These are phyloP conservation scores for Xerus inauris DNA, from an alignment of 2,113 vertebrate genomes.

Conservation along the genomic window DNA sequence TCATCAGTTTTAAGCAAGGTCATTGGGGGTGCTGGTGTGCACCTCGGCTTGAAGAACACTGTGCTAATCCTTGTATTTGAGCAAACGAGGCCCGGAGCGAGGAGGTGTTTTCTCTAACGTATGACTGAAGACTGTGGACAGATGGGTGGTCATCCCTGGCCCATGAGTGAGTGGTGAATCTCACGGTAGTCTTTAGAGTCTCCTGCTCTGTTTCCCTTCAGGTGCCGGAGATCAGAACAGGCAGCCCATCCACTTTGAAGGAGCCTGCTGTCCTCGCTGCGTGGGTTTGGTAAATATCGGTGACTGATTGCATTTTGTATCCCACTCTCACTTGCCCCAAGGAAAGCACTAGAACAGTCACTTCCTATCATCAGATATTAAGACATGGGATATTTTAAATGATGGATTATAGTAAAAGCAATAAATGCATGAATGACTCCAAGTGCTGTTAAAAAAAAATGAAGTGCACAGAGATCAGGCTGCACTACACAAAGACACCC, in stretches of 20 bases:
- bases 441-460: not conserved
- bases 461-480: not conserved
- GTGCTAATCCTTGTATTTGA: not conserved
- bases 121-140: not conserved
- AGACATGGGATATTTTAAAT: slow-evolving; percentile 30
- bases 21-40: not conserved
- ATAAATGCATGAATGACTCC: not conserved
- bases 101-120: not conserved
- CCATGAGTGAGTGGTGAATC: not conserved
- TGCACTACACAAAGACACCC: not conserved
- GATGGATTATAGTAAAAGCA: slow-evolving; percentile 5
- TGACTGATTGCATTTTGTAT: not conserved
- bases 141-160: rapidly evolving
- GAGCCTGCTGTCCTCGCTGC: not conserved
- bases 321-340: not conserved
- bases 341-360: not conserved
- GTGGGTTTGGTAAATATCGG: not conserved
- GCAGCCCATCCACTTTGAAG: not conserved
- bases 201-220: not conserved
- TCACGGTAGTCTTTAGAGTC: not conserved
- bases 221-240: not conserved
- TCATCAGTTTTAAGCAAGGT: not conserved
- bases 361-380: not conserved
- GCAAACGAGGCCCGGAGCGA: not conserved
- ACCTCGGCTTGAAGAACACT: not conserved